Percentiles rank a stretch among this genome's conserved stretches.
Evolutionary conservation across 2,888 invertebrate species (phyloP).

Genomic region (Drosophila austrosaltans): DNA sequence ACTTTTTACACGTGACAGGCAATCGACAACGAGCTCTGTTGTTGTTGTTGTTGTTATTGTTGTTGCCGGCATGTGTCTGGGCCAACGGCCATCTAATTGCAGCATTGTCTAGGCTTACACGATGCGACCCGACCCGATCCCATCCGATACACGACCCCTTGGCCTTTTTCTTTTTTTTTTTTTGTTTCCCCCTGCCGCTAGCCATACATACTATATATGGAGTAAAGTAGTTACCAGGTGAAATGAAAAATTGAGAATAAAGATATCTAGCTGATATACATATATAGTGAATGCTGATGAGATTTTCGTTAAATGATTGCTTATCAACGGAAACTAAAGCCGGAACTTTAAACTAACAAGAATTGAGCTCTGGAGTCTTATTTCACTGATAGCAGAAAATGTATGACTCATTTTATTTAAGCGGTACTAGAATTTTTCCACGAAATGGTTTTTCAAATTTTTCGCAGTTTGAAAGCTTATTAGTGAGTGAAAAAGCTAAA

Average conservation of each 20-base stretch:
- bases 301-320: background rate
- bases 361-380: background rate
- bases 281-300: background rate
- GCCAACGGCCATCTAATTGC: constrained; percentile 52
- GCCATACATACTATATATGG: background rate
- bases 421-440: background rate
- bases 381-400: background rate
- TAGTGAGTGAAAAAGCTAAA: no score
- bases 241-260: background rate
- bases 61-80: constrained; percentile 52
- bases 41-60: background rate
- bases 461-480: no score
- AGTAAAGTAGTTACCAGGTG: background rate
- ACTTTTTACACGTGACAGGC: constrained; percentile 77
- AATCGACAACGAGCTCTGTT: constrained; percentile 37
- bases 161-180: background rate
- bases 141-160: constrained; percentile 1
- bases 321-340: background rate
- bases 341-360: background rate
- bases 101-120: constrained; percentile 19
- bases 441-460: no score
- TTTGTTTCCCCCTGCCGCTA: background rate
- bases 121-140: constrained; percentile 1
- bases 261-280: constrained; percentile 1
- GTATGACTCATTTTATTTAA: background rate